Evolutionary conservation across 2,797 vertebrate genomes (phyloP), one percentile per base, ranked within the genome.

Genomic region (Lycodopsis pacificus): DNA sequence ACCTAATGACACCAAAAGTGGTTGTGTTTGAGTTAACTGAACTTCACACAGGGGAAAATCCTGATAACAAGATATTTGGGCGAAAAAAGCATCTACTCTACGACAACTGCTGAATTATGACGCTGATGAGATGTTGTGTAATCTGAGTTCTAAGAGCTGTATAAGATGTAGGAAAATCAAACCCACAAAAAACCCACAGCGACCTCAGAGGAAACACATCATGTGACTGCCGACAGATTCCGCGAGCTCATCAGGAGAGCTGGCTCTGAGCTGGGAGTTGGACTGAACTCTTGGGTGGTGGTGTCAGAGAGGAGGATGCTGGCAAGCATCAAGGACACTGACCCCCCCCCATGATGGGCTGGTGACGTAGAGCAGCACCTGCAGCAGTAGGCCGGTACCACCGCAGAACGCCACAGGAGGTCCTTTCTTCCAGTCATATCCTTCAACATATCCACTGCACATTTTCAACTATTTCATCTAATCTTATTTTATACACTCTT

Each of bases 111-210:
- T 27, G 51, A 54, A 32, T 53, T 42, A 20, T 53, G 54, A 32
- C 32, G 34, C 30, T 76, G 56, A 67, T 80, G 10, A 49, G 54
- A 40, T 51, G 14, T 77, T 51, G 14, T 77, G 34, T 51, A 65
- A 63, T 67, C 46, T 48, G 48, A 70, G 22, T 65, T 58, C 40
- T 48, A 7, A 44, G 53, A 22, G 40, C 13, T 19, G 27, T 10
- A 49, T n/a, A n/a, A 71, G 14, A 12, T 57, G 58, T 64, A 57
- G 40, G 65, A 65, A 70, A 48, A 68, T 48, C 5, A 54, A 67
- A 71, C 13, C 53, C 42, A 71, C 68, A 58, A 40, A 40, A 53
- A 62, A 53, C 63, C 54, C 46, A 67, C 27, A 68, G 32, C 64
- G 22, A 66, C 49, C 22, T n/a, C 38, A 68, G 64, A 14, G 46